These are phyloP conservation scores for Sthenelais limicola DNA, from an alignment of 2,888 invertebrate species.

Conservation along the genomic window DNA sequence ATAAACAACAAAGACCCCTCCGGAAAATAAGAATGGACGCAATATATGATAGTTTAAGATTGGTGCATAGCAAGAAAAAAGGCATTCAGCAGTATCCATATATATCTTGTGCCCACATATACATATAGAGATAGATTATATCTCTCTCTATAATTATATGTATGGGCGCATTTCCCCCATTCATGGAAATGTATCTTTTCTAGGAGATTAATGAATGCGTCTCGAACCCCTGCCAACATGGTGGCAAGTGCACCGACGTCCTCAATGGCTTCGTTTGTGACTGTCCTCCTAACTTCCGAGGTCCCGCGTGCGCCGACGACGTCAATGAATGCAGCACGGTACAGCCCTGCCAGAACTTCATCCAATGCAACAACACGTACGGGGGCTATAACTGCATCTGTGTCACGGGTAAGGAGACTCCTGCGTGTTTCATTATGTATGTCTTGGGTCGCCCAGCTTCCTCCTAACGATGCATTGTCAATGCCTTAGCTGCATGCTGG, in stretches of 20 bases:
- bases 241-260: constrained; percentile 52
- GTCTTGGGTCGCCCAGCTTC: background rate
- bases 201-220: constrained; percentile 56
- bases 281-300: constrained; percentile 52
- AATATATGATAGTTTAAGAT: no score
- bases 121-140: background rate
- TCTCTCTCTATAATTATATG: background rate
- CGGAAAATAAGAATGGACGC: no score
- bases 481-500: no score
- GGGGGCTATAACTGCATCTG: constrained; percentile 55
- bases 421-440: background rate
- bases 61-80: no score
- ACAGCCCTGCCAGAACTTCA: constrained; percentile 50
- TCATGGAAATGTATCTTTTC: background rate
- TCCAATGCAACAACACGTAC: constrained; percentile 52
- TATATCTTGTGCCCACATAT: background rate
- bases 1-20: no score
- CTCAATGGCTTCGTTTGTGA: constrained; percentile 51
- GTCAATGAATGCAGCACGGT: constrained; percentile 57
- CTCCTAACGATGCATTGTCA: no score
- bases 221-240: constrained; percentile 54
- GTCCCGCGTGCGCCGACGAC: constrained; percentile 79
- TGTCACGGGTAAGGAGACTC: constrained; percentile 48
- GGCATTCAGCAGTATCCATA: no score
- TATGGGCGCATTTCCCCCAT: background rate